These are phyloP conservation scores for Scaptomyza tumidula DNA, from an alignment of 2,888 invertebrate species.

Conservation along the genomic window DNA sequence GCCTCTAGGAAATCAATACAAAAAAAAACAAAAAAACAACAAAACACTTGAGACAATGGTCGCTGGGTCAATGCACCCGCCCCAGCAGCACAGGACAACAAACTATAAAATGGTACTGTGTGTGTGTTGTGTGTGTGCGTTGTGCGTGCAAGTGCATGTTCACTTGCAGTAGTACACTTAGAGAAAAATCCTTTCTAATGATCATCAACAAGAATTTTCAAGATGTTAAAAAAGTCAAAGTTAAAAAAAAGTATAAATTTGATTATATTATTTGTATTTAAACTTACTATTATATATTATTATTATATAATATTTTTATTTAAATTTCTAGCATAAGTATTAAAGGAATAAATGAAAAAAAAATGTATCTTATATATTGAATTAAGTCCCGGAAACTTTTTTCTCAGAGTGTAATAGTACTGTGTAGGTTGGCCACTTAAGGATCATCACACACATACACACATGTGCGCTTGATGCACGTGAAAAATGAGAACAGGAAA, in stretches of 20 bases:
- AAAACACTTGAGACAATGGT: slow-evolving; percentile 48
- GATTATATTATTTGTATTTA: too few species aligned
- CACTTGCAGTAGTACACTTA: slow-evolving; percentile 14
- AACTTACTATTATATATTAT: too few species aligned
- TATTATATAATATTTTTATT: too few species aligned
- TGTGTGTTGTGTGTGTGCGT: not conserved
- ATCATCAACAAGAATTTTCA: too few species aligned
- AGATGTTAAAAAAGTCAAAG: too few species aligned
- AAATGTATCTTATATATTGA: too few species aligned
- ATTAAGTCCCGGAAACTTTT: not conserved
- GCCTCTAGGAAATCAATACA: slow-evolving; percentile 46
- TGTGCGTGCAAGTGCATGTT: not conserved
- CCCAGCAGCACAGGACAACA: slow-evolving; percentile 44
- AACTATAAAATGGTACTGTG: slow-evolving; percentile 30
- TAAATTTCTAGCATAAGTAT: too few species aligned
- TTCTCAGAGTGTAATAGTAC: slow-evolving; percentile 2
- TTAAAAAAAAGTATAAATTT: too few species aligned
- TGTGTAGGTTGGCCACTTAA: slow-evolving; percentile 47
- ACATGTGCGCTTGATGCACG: slow-evolving; percentile 25
- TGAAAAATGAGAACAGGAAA: slow-evolving; percentile 75
- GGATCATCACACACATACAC: slow-evolving; percentile 37
- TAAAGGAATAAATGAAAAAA: too few species aligned
- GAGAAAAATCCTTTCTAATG: not conserved
- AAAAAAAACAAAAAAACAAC: slow-evolving; percentile 24
- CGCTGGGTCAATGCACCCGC: slow-evolving; percentile 59